Base-by-base conservation (phyloP, 2,797 vertebrate species). In the Adrianichthys oophorus region DNA sequence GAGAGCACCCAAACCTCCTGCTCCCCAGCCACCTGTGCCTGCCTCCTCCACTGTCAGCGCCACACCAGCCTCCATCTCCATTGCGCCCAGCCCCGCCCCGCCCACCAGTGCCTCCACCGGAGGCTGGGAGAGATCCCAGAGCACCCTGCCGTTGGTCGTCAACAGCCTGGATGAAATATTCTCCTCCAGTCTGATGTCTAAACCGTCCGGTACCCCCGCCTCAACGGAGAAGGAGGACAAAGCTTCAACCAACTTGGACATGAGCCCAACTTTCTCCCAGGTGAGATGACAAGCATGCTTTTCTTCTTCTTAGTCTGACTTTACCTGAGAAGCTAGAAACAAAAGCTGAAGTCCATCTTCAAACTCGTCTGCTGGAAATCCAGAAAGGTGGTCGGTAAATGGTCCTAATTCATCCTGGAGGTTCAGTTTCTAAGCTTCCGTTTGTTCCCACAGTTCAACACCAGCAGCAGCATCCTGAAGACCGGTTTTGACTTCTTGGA, bases 401-500 rank as follows among this genome's bases (percentile, higher is more conserved):
- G 3, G 43, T 3, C 18, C 16, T 10, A 40, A 3, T 63, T 1
- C 3, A 3, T 12, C 32, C 32, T 37, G 32, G 32, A 37, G 32
- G 32, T 29, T 17, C 14, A 5, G 52, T 55, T 48, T 48, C 18
- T 48, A 17, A 21, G 4, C 18, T 37, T 46, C 15, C 44, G 7
- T 42, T 15, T 71, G 24, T 29, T 17, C 37, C 41, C 24, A 32
- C 92, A 99, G 97, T 95, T 92, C 71, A 95, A 94, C 84, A 91
- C 94, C 13, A 95, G 92, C 90, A 97, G 72, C 74, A 87, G 74
- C 82, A 86, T 98, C 85, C 92, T 98, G 92, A 99, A 98, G 96
- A 98, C 96, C 0, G 97, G 97, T 59, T 99, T 98, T 67, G 97
- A 99, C 88, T 99, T 99, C 90, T 87, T 99, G 74, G 97, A 99